A percentile compares a stretch with the other conserved stretches of the same genome.
Evolutionary conservation across 2,797 vertebrate genomes (phyloP).

Genomic region (Pelochelys cantorii): DNA sequence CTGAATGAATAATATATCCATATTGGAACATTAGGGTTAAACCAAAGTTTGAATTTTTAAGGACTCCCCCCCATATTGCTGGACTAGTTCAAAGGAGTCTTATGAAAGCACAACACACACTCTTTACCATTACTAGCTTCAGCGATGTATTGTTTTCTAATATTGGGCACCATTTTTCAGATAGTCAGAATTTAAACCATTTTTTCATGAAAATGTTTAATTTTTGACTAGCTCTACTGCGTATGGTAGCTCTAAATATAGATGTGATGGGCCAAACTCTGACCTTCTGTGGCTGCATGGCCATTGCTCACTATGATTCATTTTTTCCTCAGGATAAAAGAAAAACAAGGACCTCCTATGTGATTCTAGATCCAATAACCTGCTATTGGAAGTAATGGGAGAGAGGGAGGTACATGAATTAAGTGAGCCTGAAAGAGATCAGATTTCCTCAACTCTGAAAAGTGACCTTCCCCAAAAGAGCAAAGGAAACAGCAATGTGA

Average conservation of each 20-base stretch:
- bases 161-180: not conserved
- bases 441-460: not conserved
- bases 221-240: slow-evolving; percentile 30
- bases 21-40: not conserved
- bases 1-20: not conserved
- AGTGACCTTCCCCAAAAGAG: not conserved
- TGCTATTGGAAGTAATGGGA: not conserved
- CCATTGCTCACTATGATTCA: not conserved
- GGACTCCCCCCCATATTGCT: not conserved
- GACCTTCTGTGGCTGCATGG: not conserved
- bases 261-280: not conserved
- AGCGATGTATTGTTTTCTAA: slow-evolving; percentile 4
- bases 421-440: not conserved
- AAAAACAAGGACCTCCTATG: not conserved
- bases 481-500: not conserved
- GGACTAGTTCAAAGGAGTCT: not conserved
- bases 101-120: not conserved
- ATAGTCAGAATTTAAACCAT: slow-evolving; percentile 5
- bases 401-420: not conserved
- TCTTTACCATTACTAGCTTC: slow-evolving; percentile 1
- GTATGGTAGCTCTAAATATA: not conserved
- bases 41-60: not conserved
- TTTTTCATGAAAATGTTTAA: not conserved
- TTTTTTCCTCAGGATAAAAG: not conserved
- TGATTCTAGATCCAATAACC: not conserved